Evolutionary conservation across 2,113 vertebrate species (phyloP).

Genomic region (Cryptotis parvus): DNA sequence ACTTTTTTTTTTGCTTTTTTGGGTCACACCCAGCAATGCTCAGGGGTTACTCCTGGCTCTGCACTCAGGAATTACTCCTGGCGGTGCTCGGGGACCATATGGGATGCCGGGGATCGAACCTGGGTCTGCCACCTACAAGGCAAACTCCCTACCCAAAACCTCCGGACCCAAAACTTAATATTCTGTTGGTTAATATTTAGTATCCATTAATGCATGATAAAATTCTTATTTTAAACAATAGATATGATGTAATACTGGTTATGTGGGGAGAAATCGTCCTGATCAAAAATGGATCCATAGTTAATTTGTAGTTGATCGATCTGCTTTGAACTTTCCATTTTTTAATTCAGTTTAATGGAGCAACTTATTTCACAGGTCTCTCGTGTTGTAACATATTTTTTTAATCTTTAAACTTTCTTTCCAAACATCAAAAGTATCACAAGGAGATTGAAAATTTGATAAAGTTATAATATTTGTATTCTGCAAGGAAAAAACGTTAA

Average conservation of each 20-base stretch:
- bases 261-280: background rate
- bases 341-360: constrained; percentile 22
- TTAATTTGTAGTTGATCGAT: background rate
- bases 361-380: background rate
- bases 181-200: background rate
- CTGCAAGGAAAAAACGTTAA: constrained; percentile 19
- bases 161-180: too few relatives aligned
- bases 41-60: too few relatives aligned
- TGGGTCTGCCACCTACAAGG: too few relatives aligned
- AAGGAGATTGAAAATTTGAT: constrained; percentile 29
- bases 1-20: too few relatives aligned
- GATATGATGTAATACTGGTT: background rate
- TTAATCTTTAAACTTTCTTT: constrained; percentile 31
- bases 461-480: constrained; percentile 55
- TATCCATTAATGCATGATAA: background rate
- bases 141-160: too few relatives aligned
- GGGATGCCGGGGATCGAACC: too few relatives aligned
- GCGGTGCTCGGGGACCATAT: too few relatives aligned
- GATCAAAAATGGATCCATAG: background rate
- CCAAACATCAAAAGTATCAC: constrained; percentile 21
- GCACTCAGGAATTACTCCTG: too few relatives aligned
- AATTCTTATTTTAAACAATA: constrained; percentile 21
- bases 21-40: too few relatives aligned
- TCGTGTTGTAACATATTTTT: background rate
- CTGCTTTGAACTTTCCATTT: background rate